Conservation (phyloP, 2,113 vertebrate genomes). For the Plectropomus leopardus region DNA sequence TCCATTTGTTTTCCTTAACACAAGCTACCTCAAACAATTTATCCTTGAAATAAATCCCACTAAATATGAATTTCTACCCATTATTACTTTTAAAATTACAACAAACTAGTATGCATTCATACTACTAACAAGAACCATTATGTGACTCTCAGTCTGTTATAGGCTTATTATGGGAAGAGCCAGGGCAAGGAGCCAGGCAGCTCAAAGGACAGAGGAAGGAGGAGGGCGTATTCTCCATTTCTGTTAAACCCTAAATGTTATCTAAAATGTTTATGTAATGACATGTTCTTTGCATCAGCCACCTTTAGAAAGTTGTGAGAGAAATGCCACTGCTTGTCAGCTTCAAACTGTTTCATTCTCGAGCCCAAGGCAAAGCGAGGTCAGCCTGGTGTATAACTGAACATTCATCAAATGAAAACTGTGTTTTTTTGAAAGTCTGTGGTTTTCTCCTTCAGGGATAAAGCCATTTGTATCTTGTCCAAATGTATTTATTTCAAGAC, state of each 20-base stretch:
- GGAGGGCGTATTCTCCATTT: conserved; percentile 5
- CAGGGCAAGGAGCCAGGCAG: conserved; percentile 14
- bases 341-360: conserved; percentile 21
- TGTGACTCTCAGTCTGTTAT: neutral
- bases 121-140: neutral
- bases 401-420: conserved; percentile 26
- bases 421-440: neutral
- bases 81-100: neutral
- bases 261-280: conserved; percentile 22
- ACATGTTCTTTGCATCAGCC: conserved; percentile 8
- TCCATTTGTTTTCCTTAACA: neutral
- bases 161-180: conserved; percentile 4
- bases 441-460: neutral
- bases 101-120: neutral
- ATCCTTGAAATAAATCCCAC: neutral
- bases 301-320: conserved; percentile 8
- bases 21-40: neutral
- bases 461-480: neutral
- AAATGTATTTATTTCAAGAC: neutral
- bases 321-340: conserved; percentile 13
- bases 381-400: neutral
- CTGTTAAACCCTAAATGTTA: conserved; percentile 12
- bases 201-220: neutral
- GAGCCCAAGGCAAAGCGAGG: neutral
- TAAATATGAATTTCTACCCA: neutral